Evolutionary conservation across 2,888 invertebrate species (phyloP), one percentile per base, ranked within the genome.

Genomic region (Torymus aiolomorphi): DNA sequence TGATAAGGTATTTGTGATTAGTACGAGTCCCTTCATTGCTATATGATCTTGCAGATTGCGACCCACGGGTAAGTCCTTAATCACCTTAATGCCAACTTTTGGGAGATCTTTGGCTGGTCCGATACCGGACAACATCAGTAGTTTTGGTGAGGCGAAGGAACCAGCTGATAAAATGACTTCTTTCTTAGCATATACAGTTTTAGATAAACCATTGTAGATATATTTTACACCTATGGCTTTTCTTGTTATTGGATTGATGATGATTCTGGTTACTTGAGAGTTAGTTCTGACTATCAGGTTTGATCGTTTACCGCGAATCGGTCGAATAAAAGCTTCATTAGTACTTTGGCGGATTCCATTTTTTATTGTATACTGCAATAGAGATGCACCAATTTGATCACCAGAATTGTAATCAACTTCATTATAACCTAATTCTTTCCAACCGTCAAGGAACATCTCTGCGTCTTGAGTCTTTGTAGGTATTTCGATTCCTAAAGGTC

Each of bases 141-240:
- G 88, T 89, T 98, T 97, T 0, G 98, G 97, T 0, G 97, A 95
- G 96, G 95, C n/a, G n/a, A n/a, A n/a, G n/a, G n/a, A n/a, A n/a
- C n/a, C n/a, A n/a, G n/a, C n/a, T n/a, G n/a, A n/a, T 18, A 98
- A 86, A 74, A 98, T 95, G 0, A 98, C 94, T 91, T 97, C 97
- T 88, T 95, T 96, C 1, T 92, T 92, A 0, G 95, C 96, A 66
- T 88, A 90, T 0, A 93, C 93, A 20, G 13, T 18, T 66, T 67
- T 31, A 24, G 76, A 86, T 11, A 90, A 87, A 91, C 51, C 31
- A 13, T 18, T 67, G 14, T 63, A 1, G 1, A 59, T 1, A 14
- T 67, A 88, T 77, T 91, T 86, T 1, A 92, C 88, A 31, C 91
- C 91, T 11, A 65, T 83, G 0, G 89, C 91, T 71, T 76, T 85